Percentiles rank a stretch among this genome's conserved stretches.
Conservation (phyloP, 1,140 invertebrate genomes). For the Drosophila nasuta region DNA sequence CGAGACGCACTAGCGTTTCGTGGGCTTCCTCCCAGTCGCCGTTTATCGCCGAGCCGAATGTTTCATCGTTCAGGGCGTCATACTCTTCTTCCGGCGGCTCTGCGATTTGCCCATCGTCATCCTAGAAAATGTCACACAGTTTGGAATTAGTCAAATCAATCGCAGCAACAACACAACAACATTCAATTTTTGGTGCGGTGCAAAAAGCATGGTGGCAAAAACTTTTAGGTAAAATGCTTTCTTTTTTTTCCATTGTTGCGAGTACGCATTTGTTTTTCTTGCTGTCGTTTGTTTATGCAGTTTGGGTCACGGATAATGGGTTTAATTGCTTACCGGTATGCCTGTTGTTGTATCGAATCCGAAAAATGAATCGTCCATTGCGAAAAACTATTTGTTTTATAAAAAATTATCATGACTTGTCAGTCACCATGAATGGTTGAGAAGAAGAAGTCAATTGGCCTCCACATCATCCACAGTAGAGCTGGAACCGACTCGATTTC, state of each 20-base stretch:
- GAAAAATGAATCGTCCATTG: constrained; percentile 94
- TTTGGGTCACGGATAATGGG: not conserved
- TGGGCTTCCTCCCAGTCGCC: constrained; percentile 89
- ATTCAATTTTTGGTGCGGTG: not conserved
- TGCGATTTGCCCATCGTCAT: constrained; percentile 85
- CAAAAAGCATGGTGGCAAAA: constrained; percentile 29
- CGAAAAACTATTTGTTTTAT: constrained; percentile 85
- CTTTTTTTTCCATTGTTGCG: constrained; percentile 10
- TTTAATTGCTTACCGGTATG: constrained; percentile 87
- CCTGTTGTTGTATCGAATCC: constrained; percentile 89
- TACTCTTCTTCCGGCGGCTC: constrained; percentile 93
- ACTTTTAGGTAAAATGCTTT: constrained; percentile 26
- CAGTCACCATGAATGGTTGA: constrained; percentile 68
- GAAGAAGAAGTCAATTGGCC: constrained; percentile 47
- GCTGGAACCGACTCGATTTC: no score
- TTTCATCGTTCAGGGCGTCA: constrained; percentile 95
- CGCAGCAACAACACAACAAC: constrained; percentile 9
- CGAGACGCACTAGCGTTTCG: constrained; percentile 80
- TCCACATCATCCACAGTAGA: constrained; percentile 47
- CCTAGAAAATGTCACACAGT: constrained; percentile 41
- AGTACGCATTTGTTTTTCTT: not conserved
- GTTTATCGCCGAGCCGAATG: constrained; percentile 90
- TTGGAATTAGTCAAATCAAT: constrained; percentile 4
- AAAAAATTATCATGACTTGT: constrained; percentile 82
- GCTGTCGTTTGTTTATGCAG: no score